These are phyloP conservation scores for Maccullochella peelii DNA, from an alignment of 2,113 vertebrate species.

Conservation along the genomic window DNA sequence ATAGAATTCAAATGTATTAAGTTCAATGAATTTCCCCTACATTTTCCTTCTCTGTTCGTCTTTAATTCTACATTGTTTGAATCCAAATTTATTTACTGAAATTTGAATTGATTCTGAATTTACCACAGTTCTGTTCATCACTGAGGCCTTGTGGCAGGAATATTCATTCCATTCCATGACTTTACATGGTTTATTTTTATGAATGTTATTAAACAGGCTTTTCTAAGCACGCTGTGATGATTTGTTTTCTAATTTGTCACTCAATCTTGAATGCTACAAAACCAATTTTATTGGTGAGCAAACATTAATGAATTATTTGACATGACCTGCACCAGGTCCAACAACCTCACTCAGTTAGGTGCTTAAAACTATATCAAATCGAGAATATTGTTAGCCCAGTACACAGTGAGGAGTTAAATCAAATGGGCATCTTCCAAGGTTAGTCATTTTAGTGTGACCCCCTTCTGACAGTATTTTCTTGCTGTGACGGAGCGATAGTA, in stretches of 20 bases:
- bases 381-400: not conserved
- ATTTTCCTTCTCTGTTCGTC: slow-evolving; percentile 1
- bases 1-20: not conserved
- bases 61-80: not conserved
- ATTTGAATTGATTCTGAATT: slow-evolving; percentile 20
- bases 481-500: too few species aligned
- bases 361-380: not conserved
- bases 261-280: not conserved
- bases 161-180: slow-evolving; percentile 36
- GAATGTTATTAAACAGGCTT: slow-evolving; percentile 66
- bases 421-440: too few species aligned
- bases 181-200: slow-evolving; percentile 66
- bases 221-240: slow-evolving; percentile 21
- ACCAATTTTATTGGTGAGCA: not conserved
- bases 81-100: slow-evolving; percentile 8
- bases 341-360: not conserved
- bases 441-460: too few species aligned
- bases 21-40: not conserved
- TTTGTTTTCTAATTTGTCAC: not conserved
- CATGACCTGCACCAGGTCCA: not conserved
- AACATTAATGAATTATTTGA: not conserved
- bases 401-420: not conserved
- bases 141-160: slow-evolving; percentile 54
- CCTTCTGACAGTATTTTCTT: too few species aligned
- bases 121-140: not conserved